Evolutionary conservation across 2,888 invertebrate species (phyloP).

Genomic region (Andrena dorsata): DNA sequence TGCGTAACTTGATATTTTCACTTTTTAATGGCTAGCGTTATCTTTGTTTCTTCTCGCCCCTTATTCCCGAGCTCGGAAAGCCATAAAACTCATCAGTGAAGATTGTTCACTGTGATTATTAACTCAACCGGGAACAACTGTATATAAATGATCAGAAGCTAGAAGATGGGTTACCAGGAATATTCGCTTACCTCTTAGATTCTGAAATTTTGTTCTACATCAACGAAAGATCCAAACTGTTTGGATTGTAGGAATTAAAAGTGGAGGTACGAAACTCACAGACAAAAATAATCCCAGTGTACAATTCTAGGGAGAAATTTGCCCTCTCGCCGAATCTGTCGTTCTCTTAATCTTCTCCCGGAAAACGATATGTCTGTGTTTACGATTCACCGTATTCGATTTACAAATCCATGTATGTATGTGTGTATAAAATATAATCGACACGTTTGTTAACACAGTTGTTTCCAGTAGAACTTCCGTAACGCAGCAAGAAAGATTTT

Average conservation of each 20-base stretch:
- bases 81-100: too few species aligned
- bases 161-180: too few species aligned
- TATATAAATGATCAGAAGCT: too few species aligned
- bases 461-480: conserved; percentile 6
- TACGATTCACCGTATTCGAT: conserved; percentile 34
- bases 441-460: conserved; percentile 20
- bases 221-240: background rate
- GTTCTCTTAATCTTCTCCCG: conserved; percentile 22
- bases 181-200: too few species aligned
- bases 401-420: conserved; percentile 6
- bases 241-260: background rate
- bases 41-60: too few species aligned
- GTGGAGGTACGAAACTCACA: background rate
- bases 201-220: background rate
- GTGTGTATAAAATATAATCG: conserved; percentile 15
- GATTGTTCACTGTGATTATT: too few species aligned
- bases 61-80: too few species aligned
- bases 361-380: conserved; percentile 16
- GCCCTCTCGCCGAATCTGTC: conserved; percentile 23
- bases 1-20: too few species aligned
- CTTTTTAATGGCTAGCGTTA: too few species aligned
- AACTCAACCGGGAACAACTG: too few species aligned
- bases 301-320: conserved; percentile 16
- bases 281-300: background rate
- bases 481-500: background rate